Evolutionary conservation across 2,797 vertebrate species (phyloP).

Genomic region (Melanotaenia parkinsoni): DNA sequence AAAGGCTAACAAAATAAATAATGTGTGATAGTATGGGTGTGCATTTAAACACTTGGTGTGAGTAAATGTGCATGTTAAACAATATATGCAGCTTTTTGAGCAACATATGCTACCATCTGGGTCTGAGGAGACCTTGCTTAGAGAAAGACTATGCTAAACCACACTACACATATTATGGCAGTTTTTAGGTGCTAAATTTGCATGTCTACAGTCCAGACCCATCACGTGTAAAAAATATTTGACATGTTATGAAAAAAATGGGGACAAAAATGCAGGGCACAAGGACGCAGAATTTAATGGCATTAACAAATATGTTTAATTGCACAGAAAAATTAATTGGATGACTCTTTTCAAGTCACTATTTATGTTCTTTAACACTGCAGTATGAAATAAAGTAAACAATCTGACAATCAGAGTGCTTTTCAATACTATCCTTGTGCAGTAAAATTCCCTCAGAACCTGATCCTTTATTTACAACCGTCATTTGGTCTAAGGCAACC

Average conservation of each 20-base stretch:
- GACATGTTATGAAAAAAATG: neutral
- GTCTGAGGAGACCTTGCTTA: neutral
- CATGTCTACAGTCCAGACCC: neutral
- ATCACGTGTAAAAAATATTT: neutral
- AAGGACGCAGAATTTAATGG: too few relatives aligned
- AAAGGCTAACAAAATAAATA: neutral
- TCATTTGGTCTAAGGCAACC: neutral
- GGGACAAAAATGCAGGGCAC: too few relatives aligned
- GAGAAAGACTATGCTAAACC: neutral
- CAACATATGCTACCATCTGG: neutral
- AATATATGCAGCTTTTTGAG: neutral
- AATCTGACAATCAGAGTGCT: too few relatives aligned
- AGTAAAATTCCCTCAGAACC: neutral
- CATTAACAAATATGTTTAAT: too few relatives aligned
- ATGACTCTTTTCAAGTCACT: too few relatives aligned
- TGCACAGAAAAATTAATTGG: too few relatives aligned
- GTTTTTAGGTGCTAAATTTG: neutral
- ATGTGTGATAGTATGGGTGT: neutral
- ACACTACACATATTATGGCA: neutral
- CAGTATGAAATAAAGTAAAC: too few relatives aligned
- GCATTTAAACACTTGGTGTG: neutral
- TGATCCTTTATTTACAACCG: neutral
- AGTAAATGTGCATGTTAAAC: neutral
- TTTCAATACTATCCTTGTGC: neutral
- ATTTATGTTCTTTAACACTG: too few relatives aligned